Conservation (phyloP, 2,113 vertebrate species). For the Melanerpes aurifrons region DNA sequence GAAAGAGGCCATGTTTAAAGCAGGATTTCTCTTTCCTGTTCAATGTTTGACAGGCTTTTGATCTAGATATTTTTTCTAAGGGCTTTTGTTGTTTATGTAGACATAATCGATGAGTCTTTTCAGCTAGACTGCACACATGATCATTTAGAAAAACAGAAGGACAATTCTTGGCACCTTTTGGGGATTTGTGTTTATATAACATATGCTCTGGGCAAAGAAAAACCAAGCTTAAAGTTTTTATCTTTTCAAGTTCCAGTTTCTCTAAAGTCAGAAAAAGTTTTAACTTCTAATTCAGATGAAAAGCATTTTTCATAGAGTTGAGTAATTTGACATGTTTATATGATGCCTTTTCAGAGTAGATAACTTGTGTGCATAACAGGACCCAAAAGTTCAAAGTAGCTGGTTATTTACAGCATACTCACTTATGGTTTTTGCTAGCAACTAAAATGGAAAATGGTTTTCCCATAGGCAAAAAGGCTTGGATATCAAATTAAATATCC, state of each 20-base stretch:
- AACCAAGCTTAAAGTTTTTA: conserved; percentile 64
- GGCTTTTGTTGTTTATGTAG: conserved; percentile 74
- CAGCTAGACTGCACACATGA: conserved; percentile 69
- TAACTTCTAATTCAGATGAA: conserved; percentile 56
- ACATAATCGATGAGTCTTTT: conserved; percentile 76
- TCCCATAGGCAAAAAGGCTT: neutral
- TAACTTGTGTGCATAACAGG: conserved; percentile 36
- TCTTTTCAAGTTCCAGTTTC: conserved; percentile 65
- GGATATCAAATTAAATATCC: neutral
- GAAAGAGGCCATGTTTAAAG: conserved; percentile 75
- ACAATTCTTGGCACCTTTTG: conserved; percentile 67
- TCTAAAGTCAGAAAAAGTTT: conserved; percentile 56
- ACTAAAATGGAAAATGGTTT: conserved; percentile 34
- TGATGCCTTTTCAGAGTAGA: conserved; percentile 46
- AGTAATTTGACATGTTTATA: conserved; percentile 56
- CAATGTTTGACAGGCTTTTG: conserved; percentile 74
- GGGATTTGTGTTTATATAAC: conserved; percentile 69
- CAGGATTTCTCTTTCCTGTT: conserved; percentile 73
- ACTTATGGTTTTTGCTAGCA: conserved; percentile 5
- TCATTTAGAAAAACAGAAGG: conserved; percentile 70
- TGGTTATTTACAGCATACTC: conserved; percentile 24
- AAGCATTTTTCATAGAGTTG: conserved; percentile 55
- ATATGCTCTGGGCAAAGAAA: conserved; percentile 64
- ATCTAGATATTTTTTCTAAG: conserved; percentile 74
- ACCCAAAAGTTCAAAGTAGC: conserved; percentile 45